A percentile compares a stretch with the other conserved stretches of the same genome.
Conservation (phyloP, 23 tunicate species). For the Styela plicata region DNA sequence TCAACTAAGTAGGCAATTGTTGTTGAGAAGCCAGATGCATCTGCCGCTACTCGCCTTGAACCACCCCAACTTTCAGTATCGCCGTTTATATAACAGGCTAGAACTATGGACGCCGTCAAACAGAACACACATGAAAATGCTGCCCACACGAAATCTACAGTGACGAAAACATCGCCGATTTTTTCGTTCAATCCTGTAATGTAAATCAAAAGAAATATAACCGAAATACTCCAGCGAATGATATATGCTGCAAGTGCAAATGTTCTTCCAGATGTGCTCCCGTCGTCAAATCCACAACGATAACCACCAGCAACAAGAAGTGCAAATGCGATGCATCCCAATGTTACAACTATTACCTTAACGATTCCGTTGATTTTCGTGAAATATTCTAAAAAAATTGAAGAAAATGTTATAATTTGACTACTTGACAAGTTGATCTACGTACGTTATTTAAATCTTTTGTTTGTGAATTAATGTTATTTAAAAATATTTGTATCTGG, state of each 20-base stretch:
- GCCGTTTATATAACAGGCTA: constrained; percentile 47
- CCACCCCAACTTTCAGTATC: background rate
- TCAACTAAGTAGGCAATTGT: constrained; percentile 56
- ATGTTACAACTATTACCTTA: constrained; percentile 44
- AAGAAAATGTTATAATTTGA: too few species aligned
- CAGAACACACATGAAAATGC: constrained; percentile 55
- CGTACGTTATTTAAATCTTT: too few species aligned
- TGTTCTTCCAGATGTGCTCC: constrained; percentile 52
- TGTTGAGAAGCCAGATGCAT: constrained; percentile 62
- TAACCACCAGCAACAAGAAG: constrained; percentile 59
- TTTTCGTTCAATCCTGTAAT: constrained; percentile 44
- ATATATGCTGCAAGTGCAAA: constrained; percentile 75
- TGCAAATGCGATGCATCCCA: constrained; percentile 76
- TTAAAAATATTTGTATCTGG: background rate
- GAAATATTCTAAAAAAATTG: constrained; percentile 43
- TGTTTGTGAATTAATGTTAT: background rate
- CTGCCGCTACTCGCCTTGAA: constrained; percentile 53
- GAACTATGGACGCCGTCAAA: constrained; percentile 64
- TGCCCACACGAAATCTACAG: constrained; percentile 71
- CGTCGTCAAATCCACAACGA: constrained; percentile 1
- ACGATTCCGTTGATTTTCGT: constrained; percentile 43
- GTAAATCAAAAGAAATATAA: constrained; percentile 59
- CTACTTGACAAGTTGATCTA: too few species aligned
- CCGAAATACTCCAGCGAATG: constrained; percentile 53
- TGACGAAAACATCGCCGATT: constrained; percentile 29